These are phyloP conservation scores for Clitarchus hookeri DNA, from an alignment of 2,888 invertebrate genomes.

Conservation along the genomic window DNA sequence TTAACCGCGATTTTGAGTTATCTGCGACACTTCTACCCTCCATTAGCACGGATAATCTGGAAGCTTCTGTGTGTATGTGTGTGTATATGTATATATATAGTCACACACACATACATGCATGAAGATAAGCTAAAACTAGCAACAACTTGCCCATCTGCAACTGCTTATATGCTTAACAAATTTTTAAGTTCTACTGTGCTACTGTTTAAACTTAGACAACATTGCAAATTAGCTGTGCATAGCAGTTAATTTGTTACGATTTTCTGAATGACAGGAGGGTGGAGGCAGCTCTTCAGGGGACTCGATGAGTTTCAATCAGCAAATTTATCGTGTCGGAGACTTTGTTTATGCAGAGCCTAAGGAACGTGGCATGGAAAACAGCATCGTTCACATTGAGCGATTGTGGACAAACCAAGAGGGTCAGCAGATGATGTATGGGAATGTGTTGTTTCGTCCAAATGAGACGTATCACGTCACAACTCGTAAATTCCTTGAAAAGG, in stretches of 20 bases:
- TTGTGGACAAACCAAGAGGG: constrained; percentile 84
- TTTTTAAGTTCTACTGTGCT: too few relatives aligned
- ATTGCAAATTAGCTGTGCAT: too few relatives aligned
- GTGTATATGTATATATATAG: too few relatives aligned
- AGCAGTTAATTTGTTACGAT: not conserved
- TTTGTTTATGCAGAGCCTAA: constrained; percentile 86
- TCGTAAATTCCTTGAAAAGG: constrained; percentile 90
- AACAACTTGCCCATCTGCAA: too few relatives aligned
- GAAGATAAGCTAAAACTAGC: too few relatives aligned
- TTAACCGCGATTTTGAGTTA: too few relatives aligned
- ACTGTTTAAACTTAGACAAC: too few relatives aligned
- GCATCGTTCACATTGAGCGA: constrained; percentile 86
- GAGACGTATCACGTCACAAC: constrained; percentile 96
- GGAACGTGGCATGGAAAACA: constrained; percentile 68
- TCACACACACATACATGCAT: too few relatives aligned
- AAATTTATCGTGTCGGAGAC: constrained; percentile 81
- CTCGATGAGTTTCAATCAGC: constrained; percentile 74
- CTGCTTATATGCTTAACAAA: too few relatives aligned
- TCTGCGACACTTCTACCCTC: too few relatives aligned
- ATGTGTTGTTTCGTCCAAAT: constrained; percentile 87
- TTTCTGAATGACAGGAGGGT: constrained; percentile 19
- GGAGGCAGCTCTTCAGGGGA: constrained; percentile 54
- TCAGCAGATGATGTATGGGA: constrained; percentile 88
- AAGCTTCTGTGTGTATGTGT: too few relatives aligned
- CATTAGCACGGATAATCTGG: too few relatives aligned